phyloP scores from a whole-genome alignment of 2,113 vertebrate species.

The Pogona vitticeps region DNA sequence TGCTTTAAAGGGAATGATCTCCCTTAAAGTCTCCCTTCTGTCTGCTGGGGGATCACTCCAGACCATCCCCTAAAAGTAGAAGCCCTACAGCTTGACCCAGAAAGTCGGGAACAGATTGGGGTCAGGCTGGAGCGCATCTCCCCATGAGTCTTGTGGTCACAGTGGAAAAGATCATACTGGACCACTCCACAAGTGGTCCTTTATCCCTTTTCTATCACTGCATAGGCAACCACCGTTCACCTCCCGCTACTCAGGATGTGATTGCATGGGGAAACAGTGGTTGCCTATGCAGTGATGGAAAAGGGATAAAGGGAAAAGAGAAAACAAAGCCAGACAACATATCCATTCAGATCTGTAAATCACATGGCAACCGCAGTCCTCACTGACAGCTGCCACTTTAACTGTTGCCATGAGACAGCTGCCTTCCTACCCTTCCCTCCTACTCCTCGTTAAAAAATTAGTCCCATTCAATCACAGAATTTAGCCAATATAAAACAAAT shows the following conservation, averaged over 20 bases:
- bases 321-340: neutral
- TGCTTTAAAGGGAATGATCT: too few species aligned
- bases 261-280: too few species aligned
- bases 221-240: conserved; percentile 8
- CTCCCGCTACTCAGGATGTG: neutral
- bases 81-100: too few species aligned
- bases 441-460: conserved; percentile 40
- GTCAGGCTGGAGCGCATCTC: too few species aligned
- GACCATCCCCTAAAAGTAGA: too few species aligned
- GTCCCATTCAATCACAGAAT: conserved; percentile 30
- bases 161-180: too few species aligned
- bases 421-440: neutral
- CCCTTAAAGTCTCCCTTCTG: too few species aligned
- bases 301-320: neutral
- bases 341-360: conserved; percentile 30
- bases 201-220: neutral
- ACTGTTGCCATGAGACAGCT: conserved; percentile 1
- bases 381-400: conserved; percentile 42
- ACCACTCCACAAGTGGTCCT: neutral
- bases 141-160: too few species aligned
- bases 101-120: too few species aligned
- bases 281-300: conserved; percentile 11
- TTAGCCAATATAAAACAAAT: conserved; percentile 31
- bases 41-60: too few species aligned
- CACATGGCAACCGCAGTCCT: conserved; percentile 20